Conservation (phyloP, 2,888 invertebrate species). For the Tetanocera ferruginea region DNA sequence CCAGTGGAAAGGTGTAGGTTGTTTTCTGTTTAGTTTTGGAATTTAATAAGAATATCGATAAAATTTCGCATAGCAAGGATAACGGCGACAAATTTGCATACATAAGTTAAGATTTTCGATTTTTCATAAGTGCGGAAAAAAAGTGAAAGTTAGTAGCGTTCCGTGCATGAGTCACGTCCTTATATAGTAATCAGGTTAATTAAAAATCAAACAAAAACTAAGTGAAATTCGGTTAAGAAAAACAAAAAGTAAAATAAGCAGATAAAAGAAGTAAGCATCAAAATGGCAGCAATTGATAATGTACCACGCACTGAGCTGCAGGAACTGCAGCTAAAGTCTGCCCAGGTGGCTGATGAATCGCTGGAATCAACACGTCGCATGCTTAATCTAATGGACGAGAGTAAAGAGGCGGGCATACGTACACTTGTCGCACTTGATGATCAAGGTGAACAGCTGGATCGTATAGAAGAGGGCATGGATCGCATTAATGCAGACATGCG, state of each 20-base stretch:
- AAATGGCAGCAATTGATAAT: slow-evolving; percentile 57
- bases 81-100: not conserved
- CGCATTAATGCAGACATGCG: slow-evolving; percentile 65
- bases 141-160: not conserved
- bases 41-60: slow-evolving; percentile 9
- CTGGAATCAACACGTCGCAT: slow-evolving; percentile 63
- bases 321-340: slow-evolving; percentile 62
- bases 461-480: slow-evolving; percentile 65
- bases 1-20: not conserved
- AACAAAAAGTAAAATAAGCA: not conserved
- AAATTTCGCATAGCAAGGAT: slow-evolving; percentile 17
- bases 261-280: not conserved
- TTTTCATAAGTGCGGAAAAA: not conserved
- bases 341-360: slow-evolving; percentile 62
- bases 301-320: slow-evolving; percentile 62
- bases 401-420: slow-evolving; percentile 64
- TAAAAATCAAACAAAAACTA: not conserved
- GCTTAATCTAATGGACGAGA: slow-evolving; percentile 61
- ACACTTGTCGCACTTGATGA: slow-evolving; percentile 63
- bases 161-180: slow-evolving; percentile 28
- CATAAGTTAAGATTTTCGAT: not conserved
- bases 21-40: not conserved
- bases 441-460: slow-evolving; percentile 63
- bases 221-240: not conserved
- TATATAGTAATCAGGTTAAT: not conserved